Conservation (phyloP, 2,888 invertebrate species). For the Sericinus montela region DNA sequence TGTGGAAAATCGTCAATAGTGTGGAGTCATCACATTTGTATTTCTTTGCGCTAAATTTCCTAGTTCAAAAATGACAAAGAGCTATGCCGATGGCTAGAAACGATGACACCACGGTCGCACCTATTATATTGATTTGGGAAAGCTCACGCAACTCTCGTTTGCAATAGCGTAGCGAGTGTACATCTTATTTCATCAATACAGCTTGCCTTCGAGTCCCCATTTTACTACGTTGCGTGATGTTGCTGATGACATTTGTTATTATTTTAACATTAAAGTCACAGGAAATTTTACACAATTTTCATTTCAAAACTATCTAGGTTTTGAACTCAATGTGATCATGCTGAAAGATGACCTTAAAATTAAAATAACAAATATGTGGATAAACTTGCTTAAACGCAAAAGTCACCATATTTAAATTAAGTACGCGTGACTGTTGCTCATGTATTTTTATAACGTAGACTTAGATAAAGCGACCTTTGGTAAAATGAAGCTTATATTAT, state of each 20-base stretch:
- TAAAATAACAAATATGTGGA: too few relatives aligned
- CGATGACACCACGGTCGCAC: slow-evolving; percentile 13
- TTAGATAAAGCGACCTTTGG: too few relatives aligned
- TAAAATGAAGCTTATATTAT: too few relatives aligned
- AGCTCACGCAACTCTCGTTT: slow-evolving; percentile 6
- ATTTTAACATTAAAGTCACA: neutral
- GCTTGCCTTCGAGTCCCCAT: neutral
- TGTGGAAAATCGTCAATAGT: slow-evolving; percentile 24
- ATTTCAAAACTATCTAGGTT: neutral
- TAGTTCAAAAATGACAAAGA: neutral
- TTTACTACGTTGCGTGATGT: neutral
- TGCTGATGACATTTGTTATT: neutral
- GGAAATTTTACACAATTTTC: neutral
- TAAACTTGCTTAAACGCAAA: too few relatives aligned
- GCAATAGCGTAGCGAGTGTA: neutral
- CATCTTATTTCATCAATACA: neutral
- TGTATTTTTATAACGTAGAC: too few relatives aligned
- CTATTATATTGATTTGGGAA: slow-evolving; percentile 12
- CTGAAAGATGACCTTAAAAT: too few relatives aligned
- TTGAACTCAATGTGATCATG: too few relatives aligned
- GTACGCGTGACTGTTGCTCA: too few relatives aligned
- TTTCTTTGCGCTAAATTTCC: slow-evolving; percentile 5
- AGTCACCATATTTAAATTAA: too few relatives aligned
- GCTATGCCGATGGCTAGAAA: neutral
- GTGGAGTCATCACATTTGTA: slow-evolving; percentile 9